Evolutionary conservation across 2,797 vertebrate species (phyloP).

Genomic region (Dendrocincla tyrannina): DNA sequence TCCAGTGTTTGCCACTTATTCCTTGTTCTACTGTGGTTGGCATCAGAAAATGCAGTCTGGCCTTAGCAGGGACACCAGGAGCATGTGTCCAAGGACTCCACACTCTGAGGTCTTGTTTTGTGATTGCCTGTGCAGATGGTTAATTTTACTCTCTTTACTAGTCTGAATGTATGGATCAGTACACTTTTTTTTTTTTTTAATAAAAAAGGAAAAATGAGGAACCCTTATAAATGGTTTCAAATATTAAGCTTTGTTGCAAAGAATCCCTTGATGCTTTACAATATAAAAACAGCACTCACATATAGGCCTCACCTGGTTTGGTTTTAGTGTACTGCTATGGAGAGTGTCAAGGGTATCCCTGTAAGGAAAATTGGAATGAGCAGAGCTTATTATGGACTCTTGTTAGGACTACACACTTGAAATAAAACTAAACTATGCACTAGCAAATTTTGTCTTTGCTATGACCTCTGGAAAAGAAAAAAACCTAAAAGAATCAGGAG

Average conservation of each 20-base stretch:
- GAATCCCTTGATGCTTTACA: neutral
- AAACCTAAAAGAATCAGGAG: fast-evolving
- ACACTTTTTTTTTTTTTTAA: constrained; percentile 18
- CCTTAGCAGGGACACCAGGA: neutral
- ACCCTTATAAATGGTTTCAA: neutral
- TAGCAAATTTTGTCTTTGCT: neutral
- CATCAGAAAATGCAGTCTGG: neutral
- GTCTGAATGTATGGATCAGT: neutral
- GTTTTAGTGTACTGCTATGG: neutral
- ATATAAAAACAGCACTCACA: neutral
- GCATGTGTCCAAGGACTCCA: neutral
- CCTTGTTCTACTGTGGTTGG: neutral
- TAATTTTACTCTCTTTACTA: neutral
- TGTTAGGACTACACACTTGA: neutral
- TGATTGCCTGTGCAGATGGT: neutral
- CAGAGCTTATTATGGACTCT: neutral
- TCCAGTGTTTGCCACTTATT: neutral
- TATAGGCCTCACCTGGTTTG: neutral
- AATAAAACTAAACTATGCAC: neutral
- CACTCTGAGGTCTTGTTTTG: neutral
- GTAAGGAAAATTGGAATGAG: neutral
- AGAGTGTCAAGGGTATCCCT: neutral
- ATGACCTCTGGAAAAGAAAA: neutral
- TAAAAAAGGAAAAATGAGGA: neutral
- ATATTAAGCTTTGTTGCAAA: neutral